Percentiles rank a stretch among this genome's conserved stretches.
These are phyloP conservation scores for Drosophila flavopinicola DNA, from an alignment of 2,888 invertebrate genomes.

Conservation along the genomic window DNA sequence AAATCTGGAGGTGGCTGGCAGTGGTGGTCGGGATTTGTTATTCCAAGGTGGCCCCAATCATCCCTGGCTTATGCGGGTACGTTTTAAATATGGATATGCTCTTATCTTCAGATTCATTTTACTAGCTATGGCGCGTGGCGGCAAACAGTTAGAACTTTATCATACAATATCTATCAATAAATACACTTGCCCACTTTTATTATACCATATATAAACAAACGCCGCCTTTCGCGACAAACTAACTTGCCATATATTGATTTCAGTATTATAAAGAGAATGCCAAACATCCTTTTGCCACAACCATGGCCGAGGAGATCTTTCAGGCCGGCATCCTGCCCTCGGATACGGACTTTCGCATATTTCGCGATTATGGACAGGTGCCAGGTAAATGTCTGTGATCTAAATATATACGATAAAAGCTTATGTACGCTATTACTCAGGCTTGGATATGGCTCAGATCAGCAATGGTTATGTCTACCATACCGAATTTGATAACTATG, in stretches of 20 bases:
- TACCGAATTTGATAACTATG: constrained; percentile 88
- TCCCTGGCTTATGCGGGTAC: constrained; percentile 87
- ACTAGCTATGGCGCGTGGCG: constrained; percentile 10
- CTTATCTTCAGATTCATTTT: constrained; percentile 14
- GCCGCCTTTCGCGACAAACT: not conserved
- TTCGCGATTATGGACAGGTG: constrained; percentile 87
- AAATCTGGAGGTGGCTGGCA: constrained; percentile 96
- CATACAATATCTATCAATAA: not conserved
- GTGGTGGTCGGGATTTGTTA: constrained; percentile 94
- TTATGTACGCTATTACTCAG: constrained; percentile 81
- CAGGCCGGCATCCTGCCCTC: constrained; percentile 87
- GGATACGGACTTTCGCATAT: constrained; percentile 89
- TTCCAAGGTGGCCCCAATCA: constrained; percentile 94
- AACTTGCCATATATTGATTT: not conserved
- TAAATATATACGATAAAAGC: not conserved
- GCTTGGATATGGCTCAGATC: constrained; percentile 90
- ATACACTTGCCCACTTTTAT: constrained; percentile 22
- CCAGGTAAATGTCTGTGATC: constrained; percentile 84
- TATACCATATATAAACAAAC: constrained; percentile 8
- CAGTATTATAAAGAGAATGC: constrained; percentile 85
- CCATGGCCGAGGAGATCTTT: constrained; percentile 88
- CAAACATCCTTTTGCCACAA: constrained; percentile 86
- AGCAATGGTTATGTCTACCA: constrained; percentile 92
- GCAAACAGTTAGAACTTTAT: constrained; percentile 32
- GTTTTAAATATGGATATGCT: not conserved